A percentile compares a stretch with the other conserved stretches of the same genome.
Conservation (phyloP, 2,797 vertebrate species). For the Macropodus opercularis region DNA sequence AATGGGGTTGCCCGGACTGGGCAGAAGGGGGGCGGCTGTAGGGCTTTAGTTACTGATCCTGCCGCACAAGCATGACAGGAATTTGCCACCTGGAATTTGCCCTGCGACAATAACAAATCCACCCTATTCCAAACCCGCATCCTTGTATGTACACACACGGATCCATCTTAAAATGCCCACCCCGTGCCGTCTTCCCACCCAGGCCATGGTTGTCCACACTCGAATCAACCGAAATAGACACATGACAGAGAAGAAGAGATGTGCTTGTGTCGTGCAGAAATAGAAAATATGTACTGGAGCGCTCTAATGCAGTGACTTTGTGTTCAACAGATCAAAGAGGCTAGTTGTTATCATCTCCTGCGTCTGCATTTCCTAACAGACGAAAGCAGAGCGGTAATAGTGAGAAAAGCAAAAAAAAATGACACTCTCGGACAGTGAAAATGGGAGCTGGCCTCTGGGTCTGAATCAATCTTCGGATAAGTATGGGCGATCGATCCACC, state of each 20-base stretch:
- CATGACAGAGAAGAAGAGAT: conserved; percentile 47
- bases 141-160: conserved; percentile 58
- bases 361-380: conserved; percentile 10
- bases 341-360: conserved; percentile 16
- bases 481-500: conserved; percentile 77
- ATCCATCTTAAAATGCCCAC: conserved; percentile 53
- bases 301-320: conserved; percentile 60
- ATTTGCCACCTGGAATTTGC: conserved; percentile 75
- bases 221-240: conserved; percentile 54
- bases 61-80: conserved; percentile 76
- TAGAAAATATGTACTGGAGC: conserved; percentile 50
- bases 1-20: conserved; percentile 74
- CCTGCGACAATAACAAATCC: conserved; percentile 66
- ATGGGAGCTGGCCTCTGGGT: conserved; percentile 44
- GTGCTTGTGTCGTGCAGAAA: conserved; percentile 64
- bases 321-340: conserved; percentile 25
- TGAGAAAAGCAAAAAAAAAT: conserved; percentile 34
- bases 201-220: conserved; percentile 51
- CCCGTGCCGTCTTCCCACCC: conserved; percentile 46
- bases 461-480: conserved; percentile 81
- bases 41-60: conserved; percentile 81
- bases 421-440: conserved; percentile 39
- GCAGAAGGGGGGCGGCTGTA: conserved; percentile 53
- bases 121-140: conserved; percentile 54
- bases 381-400: conserved; percentile 7